Percentiles rank a stretch among this genome's conserved stretches.
phyloP scores from a whole-genome alignment of 1,140 invertebrate species.

The Ceratina calcarata region DNA sequence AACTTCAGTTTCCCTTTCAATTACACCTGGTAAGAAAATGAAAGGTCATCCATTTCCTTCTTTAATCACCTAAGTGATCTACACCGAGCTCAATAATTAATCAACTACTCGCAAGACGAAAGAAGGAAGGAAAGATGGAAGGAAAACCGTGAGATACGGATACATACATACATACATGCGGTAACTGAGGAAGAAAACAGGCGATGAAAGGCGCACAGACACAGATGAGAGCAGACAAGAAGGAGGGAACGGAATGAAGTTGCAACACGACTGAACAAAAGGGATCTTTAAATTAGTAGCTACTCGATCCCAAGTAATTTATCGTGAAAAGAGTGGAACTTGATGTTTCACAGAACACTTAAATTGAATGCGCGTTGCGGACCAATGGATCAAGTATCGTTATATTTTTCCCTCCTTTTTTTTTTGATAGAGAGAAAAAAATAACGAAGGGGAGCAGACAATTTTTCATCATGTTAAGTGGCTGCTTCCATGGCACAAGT shows the following conservation, averaged over 20 bases:
- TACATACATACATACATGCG: not conserved
- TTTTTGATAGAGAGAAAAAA: not conserved
- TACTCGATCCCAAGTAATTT: slow-evolving; percentile 24
- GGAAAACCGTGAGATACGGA: not conserved
- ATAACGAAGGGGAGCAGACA: too few species aligned
- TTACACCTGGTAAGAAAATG: slow-evolving; percentile 1
- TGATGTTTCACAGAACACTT: not conserved
- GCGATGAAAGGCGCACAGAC: not conserved
- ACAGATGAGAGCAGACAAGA: not conserved
- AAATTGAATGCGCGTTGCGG: not conserved
- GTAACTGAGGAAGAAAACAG: not conserved
- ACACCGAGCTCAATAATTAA: slow-evolving; percentile 37
- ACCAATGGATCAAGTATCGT: not conserved
- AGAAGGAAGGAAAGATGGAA: not conserved
- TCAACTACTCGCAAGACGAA: not conserved
- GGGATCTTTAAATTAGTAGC: slow-evolving; percentile 14
- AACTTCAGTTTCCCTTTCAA: slow-evolving; percentile 2
- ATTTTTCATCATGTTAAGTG: slow-evolving; percentile 37
- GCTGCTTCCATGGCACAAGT: not conserved
- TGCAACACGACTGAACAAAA: slow-evolving; percentile 7
- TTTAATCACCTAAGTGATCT: slow-evolving; percentile 57
- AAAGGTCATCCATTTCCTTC: slow-evolving; percentile 40
- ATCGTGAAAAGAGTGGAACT: not conserved
- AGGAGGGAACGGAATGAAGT: not conserved
- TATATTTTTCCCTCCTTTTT: too few species aligned